Evolutionary conservation across 2,888 invertebrate species (phyloP).

Genomic region (Patella ulyssiponensis): DNA sequence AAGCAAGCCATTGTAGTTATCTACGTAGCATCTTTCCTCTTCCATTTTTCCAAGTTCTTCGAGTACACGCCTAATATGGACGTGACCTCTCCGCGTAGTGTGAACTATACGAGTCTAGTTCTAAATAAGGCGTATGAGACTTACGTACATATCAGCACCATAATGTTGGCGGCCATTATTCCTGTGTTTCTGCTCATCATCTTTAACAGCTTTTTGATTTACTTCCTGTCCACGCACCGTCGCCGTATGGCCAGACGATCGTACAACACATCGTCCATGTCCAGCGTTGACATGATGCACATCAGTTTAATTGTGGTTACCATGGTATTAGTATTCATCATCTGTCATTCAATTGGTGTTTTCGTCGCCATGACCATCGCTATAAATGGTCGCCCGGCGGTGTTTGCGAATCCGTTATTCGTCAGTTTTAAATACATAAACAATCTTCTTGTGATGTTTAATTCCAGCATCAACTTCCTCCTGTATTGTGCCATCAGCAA

Average conservation of each 20-base stretch:
- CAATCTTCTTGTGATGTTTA: conserved; percentile 42
- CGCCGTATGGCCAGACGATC: conserved; percentile 35
- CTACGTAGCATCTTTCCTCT: conserved; percentile 41
- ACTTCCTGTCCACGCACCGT: conserved; percentile 43
- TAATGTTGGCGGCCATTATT: conserved; percentile 43
- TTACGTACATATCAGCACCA: conserved; percentile 42
- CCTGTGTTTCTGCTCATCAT: conserved; percentile 43
- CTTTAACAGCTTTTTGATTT: conserved; percentile 46
- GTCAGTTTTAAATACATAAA: conserved; percentile 41
- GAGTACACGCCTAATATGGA: conserved; percentile 45
- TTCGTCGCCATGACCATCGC: conserved; percentile 45
- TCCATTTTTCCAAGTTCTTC: conserved; percentile 49
- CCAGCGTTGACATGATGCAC: conserved; percentile 45
- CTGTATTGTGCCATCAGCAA: conserved; percentile 49
- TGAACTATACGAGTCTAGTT: conserved; percentile 35
- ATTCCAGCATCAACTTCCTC: conserved; percentile 49
- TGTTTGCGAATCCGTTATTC: conserved; percentile 33
- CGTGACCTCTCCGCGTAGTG: conserved; percentile 14
- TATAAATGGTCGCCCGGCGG: conserved; percentile 36
- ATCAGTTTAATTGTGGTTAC: conserved; percentile 44
- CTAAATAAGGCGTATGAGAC: conserved; percentile 39
- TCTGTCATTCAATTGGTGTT: conserved; percentile 46
- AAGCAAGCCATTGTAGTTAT: conserved; percentile 42
- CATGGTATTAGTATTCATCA: conserved; percentile 45
- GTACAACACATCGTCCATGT: conserved; percentile 22